Evolutionary conservation across 2,113 vertebrate genomes (phyloP).

Genomic region (Neodontobutis hainanensis): DNA sequence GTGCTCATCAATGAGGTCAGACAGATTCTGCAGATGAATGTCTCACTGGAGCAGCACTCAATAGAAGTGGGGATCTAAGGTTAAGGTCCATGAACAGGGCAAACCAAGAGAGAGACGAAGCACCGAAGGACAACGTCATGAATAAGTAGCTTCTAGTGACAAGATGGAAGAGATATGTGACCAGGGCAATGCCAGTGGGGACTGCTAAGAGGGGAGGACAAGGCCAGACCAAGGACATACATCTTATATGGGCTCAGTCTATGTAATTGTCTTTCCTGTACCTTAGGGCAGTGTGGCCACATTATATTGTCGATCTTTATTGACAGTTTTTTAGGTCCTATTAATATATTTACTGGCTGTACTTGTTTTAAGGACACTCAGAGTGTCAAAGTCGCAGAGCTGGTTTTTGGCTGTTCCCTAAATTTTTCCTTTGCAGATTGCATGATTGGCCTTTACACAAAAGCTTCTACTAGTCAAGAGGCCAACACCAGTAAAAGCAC

Average conservation of each 20-base stretch:
- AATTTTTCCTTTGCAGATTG: slow-evolving; percentile 18
- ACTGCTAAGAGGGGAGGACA: slow-evolving; percentile 16
- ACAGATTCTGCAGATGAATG: not conserved
- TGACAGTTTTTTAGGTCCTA: not conserved
- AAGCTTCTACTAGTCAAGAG: not conserved
- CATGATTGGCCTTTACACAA: not conserved
- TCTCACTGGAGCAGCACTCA: not conserved
- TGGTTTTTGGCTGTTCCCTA: slow-evolving; percentile 14
- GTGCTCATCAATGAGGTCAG: not conserved
- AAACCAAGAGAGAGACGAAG: not conserved
- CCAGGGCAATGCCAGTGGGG: slow-evolving; percentile 10
- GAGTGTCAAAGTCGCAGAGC: slow-evolving; percentile 2
- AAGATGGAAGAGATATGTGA: slow-evolving; percentile 35
- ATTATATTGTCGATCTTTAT: slow-evolving; percentile 26
- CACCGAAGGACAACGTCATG: slow-evolving; percentile 19
- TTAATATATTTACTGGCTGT: not conserved
- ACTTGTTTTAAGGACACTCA: slow-evolving; percentile 16
- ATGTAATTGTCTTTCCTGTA: not conserved
- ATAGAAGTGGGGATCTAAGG: not conserved
- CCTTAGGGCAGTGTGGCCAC: not conserved
- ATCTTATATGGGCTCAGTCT: slow-evolving; percentile 11
- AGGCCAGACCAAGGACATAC: slow-evolving; percentile 41
- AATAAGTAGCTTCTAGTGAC: slow-evolving; percentile 13
- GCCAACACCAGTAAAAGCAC: not conserved
- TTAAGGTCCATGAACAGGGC: slow-evolving; percentile 13